A percentile compares a stretch with the other conserved stretches of the same genome.
These are phyloP conservation scores for Oriolus oriolus DNA, from an alignment of 2,113 vertebrate species.

Conservation along the genomic window DNA sequence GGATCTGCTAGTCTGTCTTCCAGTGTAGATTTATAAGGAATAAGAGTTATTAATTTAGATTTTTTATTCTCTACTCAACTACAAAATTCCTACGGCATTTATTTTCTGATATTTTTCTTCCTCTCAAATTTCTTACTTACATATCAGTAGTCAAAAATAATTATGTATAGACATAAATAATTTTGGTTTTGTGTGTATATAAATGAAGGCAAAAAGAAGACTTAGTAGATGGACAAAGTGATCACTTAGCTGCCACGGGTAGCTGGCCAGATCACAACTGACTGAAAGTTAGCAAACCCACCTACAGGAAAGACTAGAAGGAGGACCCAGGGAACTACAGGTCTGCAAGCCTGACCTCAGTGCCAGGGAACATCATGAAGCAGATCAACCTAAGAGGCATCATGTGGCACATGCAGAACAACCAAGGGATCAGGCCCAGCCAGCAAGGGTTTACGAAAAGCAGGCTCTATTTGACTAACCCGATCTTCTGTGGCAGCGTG, in stretches of 20 bases:
- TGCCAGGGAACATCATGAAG: background rate
- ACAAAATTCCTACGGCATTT: background rate
- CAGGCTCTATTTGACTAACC: background rate
- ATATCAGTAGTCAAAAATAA: background rate
- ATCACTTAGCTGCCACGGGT: background rate
- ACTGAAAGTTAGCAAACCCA: background rate
- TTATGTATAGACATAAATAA: background rate
- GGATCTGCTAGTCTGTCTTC: background rate
- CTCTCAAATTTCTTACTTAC: background rate
- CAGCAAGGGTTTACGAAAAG: background rate
- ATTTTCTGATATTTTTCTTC: background rate
- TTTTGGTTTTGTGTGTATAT: rapidly evolving
- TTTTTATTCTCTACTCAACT: background rate
- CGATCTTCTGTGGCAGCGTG: background rate
- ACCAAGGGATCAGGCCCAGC: background rate
- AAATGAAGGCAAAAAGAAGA: background rate
- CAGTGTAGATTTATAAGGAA: background rate
- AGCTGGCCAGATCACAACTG: background rate
- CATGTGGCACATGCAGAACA: no score
- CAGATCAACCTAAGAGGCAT: no score
- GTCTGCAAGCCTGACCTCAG: background rate
- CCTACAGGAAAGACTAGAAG: background rate
- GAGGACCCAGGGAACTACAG: background rate
- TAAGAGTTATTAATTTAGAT: background rate
- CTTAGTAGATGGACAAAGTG: background rate